Evolutionary conservation across 2,888 invertebrate genomes (phyloP).

Genomic region (Axea sp.): DNA sequence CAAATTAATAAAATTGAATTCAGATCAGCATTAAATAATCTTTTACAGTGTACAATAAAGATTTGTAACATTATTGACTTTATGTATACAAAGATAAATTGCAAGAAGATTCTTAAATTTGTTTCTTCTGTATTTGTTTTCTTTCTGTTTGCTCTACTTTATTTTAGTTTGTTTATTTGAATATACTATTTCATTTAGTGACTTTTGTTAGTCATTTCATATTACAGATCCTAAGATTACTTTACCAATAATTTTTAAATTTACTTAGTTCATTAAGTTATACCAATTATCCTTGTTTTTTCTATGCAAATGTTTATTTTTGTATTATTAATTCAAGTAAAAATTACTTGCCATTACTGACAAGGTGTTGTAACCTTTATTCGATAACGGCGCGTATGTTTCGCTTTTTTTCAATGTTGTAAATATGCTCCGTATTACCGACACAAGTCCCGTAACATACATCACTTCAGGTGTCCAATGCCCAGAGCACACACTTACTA

Average conservation of each 20-base stretch:
- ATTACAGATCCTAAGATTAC: too few species aligned
- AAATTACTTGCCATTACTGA: slow-evolving; percentile 51
- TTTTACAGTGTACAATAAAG: not conserved
- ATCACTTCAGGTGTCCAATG: slow-evolving; percentile 22
- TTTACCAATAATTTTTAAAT: too few species aligned
- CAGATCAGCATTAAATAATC: slow-evolving; percentile 2
- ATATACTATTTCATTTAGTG: too few species aligned
- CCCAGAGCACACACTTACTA: slow-evolving; percentile 11
- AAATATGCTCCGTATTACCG: slow-evolving; percentile 32
- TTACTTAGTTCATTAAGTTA: too few species aligned
- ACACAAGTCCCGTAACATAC: slow-evolving; percentile 17
- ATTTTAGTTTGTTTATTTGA: too few species aligned
- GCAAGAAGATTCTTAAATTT: slow-evolving; percentile 66
- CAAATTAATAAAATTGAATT: slow-evolving; percentile 6
- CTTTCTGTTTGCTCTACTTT: not conserved
- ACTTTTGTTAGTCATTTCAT: too few species aligned
- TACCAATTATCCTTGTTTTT: too few species aligned
- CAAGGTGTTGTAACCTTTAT: slow-evolving; percentile 74
- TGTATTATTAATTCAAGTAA: too few species aligned
- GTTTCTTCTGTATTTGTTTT: not conserved
- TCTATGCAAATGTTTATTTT: too few species aligned
- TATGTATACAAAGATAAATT: not conserved
- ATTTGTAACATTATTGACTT: slow-evolving; percentile 7
- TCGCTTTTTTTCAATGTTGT: slow-evolving; percentile 40
- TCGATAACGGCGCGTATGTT: slow-evolving; percentile 73